These are phyloP conservation scores for Tribolium castaneum DNA, from an alignment of 1,140 invertebrate genomes.

Conservation along the genomic window DNA sequence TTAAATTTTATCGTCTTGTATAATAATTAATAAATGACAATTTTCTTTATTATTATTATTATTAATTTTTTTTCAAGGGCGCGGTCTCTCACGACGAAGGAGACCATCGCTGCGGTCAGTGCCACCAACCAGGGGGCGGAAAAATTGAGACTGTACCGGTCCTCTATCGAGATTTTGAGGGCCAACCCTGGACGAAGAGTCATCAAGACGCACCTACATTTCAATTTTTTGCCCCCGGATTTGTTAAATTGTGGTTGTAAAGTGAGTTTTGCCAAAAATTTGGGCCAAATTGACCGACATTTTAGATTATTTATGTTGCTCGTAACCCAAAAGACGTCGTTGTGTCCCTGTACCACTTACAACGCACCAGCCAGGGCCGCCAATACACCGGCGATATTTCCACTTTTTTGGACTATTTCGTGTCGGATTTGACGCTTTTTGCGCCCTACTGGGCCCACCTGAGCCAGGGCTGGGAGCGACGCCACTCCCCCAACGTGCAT, in stretches of 20 bases:
- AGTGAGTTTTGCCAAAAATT: conserved; percentile 56
- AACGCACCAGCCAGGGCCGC: conserved; percentile 69
- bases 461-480: conserved; percentile 75
- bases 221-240: conserved; percentile 74
- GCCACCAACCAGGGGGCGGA: not conserved
- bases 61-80: not conserved
- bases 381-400: conserved; percentile 72
- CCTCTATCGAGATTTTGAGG: not conserved
- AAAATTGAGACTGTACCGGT: not conserved
- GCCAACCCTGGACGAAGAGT: conserved; percentile 60
- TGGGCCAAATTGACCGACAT: conserved; percentile 50
- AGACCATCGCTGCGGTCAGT: not conserved
- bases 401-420: conserved; percentile 80
- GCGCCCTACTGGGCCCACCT: conserved; percentile 65
- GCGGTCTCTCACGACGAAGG: not conserved
- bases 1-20: no score
- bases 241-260: conserved; percentile 72
- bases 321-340: conserved; percentile 83
- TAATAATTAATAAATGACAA: no score
- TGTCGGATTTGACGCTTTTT: not conserved
- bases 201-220: conserved; percentile 77
- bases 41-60: no score
- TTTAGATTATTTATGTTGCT: conserved; percentile 78
- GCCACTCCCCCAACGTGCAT: conserved; percentile 74
- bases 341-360: conserved; percentile 81